Evolutionary conservation across 1,140 invertebrate genomes (phyloP).

Genomic region (Plodia interpunctella): DNA sequence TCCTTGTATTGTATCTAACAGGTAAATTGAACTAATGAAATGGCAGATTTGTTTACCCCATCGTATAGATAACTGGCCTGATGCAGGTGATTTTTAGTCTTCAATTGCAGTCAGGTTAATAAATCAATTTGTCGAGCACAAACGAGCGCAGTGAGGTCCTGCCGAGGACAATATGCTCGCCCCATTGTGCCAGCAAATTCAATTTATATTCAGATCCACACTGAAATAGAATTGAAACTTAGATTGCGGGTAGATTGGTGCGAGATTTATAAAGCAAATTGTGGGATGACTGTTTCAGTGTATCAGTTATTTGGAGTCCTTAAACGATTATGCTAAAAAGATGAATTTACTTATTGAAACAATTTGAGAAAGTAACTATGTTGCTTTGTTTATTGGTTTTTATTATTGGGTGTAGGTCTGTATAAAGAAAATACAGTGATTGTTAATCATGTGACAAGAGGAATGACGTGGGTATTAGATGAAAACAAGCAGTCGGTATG

Average conservation of each 20-base stretch:
- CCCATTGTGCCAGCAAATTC: constrained; percentile 38
- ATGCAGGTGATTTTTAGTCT: constrained; percentile 8
- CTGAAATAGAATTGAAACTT: constrained; percentile 40
- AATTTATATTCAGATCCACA: constrained; percentile 43
- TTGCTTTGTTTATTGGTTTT: not conserved
- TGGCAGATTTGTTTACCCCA: no score
- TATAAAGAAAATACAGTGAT: no score
- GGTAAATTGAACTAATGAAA: not conserved
- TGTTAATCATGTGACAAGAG: no score
- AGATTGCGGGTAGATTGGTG: constrained; percentile 32
- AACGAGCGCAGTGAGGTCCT: constrained; percentile 28
- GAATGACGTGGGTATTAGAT: no score
- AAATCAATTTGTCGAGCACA: constrained; percentile 39
- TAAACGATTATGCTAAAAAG: not conserved
- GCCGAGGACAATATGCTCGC: constrained; percentile 33
- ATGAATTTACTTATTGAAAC: not conserved
- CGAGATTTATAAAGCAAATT: constrained; percentile 24
- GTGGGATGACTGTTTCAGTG: constrained; percentile 15
- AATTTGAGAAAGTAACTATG: not conserved
- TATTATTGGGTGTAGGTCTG: no score
- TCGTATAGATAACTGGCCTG: no score
- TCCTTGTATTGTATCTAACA: no score
- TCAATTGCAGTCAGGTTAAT: constrained; percentile 29
- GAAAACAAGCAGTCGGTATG: no score
- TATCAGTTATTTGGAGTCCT: constrained; percentile 5